Conservation (phyloP, 2,888 invertebrate species). For the Sabatieria punctata region DNA sequence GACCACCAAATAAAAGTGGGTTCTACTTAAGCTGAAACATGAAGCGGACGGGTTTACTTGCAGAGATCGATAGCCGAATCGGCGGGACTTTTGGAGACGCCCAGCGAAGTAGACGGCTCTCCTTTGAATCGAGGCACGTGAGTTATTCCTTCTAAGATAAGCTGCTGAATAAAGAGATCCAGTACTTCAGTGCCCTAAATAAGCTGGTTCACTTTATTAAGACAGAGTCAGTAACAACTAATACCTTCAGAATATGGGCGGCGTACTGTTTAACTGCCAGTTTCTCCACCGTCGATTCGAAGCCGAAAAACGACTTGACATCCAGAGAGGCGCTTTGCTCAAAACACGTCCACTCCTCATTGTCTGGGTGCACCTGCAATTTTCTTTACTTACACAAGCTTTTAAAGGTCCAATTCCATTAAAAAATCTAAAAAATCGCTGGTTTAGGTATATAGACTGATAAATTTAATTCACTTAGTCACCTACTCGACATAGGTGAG, state of each 20-base stretch:
- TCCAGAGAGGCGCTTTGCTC: slow-evolving; percentile 73
- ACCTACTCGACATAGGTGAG: too few species aligned
- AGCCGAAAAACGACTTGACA: slow-evolving; percentile 77
- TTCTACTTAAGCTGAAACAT: too few species aligned
- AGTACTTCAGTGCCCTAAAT: slow-evolving; percentile 70
- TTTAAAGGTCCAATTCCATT: too few species aligned
- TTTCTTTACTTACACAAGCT: too few species aligned
- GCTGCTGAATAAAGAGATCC: slow-evolving; percentile 59
- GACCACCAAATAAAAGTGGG: too few species aligned
- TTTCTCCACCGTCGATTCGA: slow-evolving; percentile 77
- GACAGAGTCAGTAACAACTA: background rate
- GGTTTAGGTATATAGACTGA: too few species aligned
- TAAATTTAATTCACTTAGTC: too few species aligned
- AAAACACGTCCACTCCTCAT: slow-evolving; percentile 78
- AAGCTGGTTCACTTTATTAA: background rate
- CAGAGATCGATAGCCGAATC: background rate
- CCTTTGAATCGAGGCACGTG: too few species aligned
- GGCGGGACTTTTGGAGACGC: background rate
- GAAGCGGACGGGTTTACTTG: too few species aligned
- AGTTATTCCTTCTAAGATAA: slow-evolving; percentile 58
- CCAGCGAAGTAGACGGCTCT: too few species aligned
- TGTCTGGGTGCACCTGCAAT: slow-evolving; percentile 65
- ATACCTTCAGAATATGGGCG: slow-evolving; percentile 52
- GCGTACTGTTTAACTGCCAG: slow-evolving; percentile 84
- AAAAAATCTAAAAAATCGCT: too few species aligned